Conservation (phyloP, 2,113 vertebrate genomes). For the Probosciger aterrimus region DNA sequence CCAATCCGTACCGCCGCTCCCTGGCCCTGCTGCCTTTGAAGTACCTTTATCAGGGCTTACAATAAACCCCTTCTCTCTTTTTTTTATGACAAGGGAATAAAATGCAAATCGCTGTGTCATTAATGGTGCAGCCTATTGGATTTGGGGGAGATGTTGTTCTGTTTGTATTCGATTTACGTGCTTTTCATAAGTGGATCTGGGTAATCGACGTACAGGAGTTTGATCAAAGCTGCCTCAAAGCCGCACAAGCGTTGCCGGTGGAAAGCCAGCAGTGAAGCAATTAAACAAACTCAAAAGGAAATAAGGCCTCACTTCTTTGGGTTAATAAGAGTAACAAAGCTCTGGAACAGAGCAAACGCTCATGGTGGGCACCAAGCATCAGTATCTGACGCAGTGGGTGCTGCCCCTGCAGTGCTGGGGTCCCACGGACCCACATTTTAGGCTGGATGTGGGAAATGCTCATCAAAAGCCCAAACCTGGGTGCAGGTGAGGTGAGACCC, state of each 20-base stretch:
- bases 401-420: background rate
- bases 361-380: rapidly evolving
- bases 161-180: background rate
- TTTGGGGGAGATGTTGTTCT: background rate
- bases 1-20: background rate
- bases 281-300: background rate
- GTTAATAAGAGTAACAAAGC: background rate
- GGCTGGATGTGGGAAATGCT: background rate
- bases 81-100: background rate
- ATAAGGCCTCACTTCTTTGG: background rate
- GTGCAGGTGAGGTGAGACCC: background rate
- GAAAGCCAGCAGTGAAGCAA: background rate
- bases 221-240: background rate
- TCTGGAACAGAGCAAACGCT: background rate
- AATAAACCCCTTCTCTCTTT: background rate
- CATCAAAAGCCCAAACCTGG: rapidly evolving
- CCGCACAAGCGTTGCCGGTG: background rate
- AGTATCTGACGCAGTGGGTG: rapidly evolving
- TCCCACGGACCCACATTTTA: background rate
- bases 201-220: background rate
- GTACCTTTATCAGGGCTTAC: background rate
- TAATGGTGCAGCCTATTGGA: background rate
- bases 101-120: background rate
- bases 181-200: background rate
- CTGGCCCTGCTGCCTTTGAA: background rate